phyloP scores from a whole-genome alignment of 64 coral and sea anemone species.

The Pocillopora verrucosa region DNA sequence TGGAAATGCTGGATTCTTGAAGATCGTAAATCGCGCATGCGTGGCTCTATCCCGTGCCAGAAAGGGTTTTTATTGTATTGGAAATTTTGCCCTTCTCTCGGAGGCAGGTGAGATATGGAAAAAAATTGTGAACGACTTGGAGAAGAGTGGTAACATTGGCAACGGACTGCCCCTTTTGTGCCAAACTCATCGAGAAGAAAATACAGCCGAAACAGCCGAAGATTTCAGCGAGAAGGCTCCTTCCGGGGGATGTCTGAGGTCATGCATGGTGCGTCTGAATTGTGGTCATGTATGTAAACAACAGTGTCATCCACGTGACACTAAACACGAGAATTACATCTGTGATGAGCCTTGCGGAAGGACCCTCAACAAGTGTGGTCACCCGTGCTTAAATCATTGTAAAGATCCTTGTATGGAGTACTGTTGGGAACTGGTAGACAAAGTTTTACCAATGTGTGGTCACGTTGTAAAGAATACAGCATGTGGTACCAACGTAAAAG shows the following conservation, averaged over 20 bases:
- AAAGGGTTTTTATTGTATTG: conserved; percentile 80
- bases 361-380: conserved; percentile 22
- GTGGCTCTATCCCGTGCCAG: conserved; percentile 83
- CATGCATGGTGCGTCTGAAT: conserved; percentile 47
- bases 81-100: conserved; percentile 64
- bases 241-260: conserved; percentile 61
- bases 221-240: conserved; percentile 62
- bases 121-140: conserved; percentile 56
- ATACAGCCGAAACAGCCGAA: conserved; percentile 17
- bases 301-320: conserved; percentile 58
- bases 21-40: conserved; percentile 65
- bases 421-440: conserved; percentile 28
- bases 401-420: conserved; percentile 2
- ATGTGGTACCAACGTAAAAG: not conserved
- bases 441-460: conserved; percentile 45
- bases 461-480: not conserved
- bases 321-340: conserved; percentile 20
- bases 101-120: conserved; percentile 58
- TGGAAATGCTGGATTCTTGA: conserved; percentile 75
- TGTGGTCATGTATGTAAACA: conserved; percentile 73
- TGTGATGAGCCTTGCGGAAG: conserved; percentile 43
- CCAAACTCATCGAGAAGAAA: conserved; percentile 54
- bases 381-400: conserved; percentile 50
- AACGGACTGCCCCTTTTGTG: conserved; percentile 59
- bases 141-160: conserved; percentile 16